Percentiles rank a stretch among this genome's conserved stretches.
phyloP scores from a whole-genome alignment of 2,797 vertebrate species.

The Philypnodon macrostomus region DNA sequence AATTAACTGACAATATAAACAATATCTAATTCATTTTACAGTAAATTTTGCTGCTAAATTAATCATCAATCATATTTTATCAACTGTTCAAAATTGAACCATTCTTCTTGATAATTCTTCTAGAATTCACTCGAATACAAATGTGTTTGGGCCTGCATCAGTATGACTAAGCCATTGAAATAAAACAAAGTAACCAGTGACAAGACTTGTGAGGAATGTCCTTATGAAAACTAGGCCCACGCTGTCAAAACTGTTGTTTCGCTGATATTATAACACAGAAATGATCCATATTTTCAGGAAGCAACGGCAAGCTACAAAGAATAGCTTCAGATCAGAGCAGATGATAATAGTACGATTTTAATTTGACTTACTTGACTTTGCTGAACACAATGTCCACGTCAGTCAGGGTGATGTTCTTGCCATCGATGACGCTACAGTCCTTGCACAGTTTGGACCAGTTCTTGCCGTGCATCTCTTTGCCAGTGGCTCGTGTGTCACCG shows the following conservation, averaged over 20 bases:
- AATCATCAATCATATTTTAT: no score
- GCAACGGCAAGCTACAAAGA: not conserved
- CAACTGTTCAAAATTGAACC: not conserved
- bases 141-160: not conserved
- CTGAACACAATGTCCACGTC: slow-evolving; percentile 97
- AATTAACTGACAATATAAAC: no score
- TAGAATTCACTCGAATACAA: no score
- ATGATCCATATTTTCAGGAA: no score
- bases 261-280: no score
- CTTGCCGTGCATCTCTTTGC: slow-evolving; percentile 93
- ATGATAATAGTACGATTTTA: not conserved
- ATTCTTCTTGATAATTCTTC: not conserved
- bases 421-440: slow-evolving; percentile 91
- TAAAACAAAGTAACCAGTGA: not conserved
- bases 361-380: slow-evolving; percentile 91
- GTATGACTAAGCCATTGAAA: not conserved
- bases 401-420: slow-evolving; percentile 89
- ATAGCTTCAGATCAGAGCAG: not conserved
- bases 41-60: no score
- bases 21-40: no score
- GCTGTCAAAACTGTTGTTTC: no score
- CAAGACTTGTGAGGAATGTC: no score
- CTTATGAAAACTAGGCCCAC: no score
- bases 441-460: slow-evolving; percentile 97
- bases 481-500: slow-evolving; percentile 89